A percentile compares a stretch with the other conserved stretches of the same genome.
phyloP scores from a whole-genome alignment of 2,797 vertebrate species.

The Tamandua tetradactyla region DNA sequence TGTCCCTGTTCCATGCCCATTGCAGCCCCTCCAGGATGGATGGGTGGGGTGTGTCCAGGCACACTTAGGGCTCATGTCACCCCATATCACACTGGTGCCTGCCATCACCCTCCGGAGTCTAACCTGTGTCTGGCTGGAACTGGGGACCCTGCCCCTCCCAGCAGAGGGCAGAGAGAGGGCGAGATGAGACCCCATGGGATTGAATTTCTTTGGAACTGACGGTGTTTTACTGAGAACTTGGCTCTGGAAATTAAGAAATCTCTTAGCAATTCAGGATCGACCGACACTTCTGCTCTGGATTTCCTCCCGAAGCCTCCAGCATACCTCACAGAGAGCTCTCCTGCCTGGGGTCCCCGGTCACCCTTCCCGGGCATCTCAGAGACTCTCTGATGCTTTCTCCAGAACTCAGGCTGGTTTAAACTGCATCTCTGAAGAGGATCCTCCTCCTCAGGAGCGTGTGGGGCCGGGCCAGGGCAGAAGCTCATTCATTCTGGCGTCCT shows the following conservation, averaged over 20 bases:
- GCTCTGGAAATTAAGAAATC: neutral
- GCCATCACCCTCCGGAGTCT: neutral
- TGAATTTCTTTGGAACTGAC: neutral
- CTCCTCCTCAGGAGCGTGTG: neutral
- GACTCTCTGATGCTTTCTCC: neutral
- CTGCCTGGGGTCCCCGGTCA: rapidly evolving
- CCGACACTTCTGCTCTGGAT: neutral
- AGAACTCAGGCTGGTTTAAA: neutral
- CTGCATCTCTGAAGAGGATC: neutral
- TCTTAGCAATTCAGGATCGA: neutral
- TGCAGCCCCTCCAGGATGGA: neutral
- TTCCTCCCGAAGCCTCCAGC: neutral
- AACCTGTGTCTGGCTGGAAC: neutral
- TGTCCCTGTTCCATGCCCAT: rapidly evolving
- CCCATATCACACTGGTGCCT: neutral
- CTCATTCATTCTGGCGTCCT: rapidly evolving
- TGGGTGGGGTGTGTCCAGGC: neutral
- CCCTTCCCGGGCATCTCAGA: neutral
- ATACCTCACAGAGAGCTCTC: neutral
- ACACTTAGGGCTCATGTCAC: neutral
- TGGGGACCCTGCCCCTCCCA: no score
- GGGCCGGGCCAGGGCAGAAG: rapidly evolving
- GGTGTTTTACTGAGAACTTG: neutral
- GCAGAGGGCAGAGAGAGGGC: no score
- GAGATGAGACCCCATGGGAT: neutral